phyloP scores from a whole-genome alignment of 1,140 invertebrate genomes.

The Nebria ingens region DNA sequence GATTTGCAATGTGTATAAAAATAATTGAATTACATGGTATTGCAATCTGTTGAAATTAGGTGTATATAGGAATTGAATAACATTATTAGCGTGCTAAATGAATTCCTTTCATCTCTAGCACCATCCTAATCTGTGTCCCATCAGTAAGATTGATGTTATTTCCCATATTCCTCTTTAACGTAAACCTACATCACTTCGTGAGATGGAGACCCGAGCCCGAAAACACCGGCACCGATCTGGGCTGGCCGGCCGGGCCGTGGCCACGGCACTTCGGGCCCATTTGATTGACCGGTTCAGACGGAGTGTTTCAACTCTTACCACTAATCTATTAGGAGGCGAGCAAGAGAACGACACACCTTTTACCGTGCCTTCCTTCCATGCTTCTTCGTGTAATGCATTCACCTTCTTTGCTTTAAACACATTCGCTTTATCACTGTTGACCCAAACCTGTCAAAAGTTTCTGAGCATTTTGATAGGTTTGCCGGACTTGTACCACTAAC shows the following conservation, averaged over 20 bases:
- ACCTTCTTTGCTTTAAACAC: neutral
- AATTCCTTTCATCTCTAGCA: conserved; percentile 7
- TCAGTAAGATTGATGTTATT: conserved; percentile 1
- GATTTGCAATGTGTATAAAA: too few species aligned
- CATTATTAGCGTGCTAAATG: neutral
- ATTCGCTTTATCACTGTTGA: neutral
- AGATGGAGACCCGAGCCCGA: neutral
- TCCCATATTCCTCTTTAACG: neutral
- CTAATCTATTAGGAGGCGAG: conserved; percentile 1
- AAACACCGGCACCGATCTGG: neutral
- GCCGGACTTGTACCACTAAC: too few species aligned
- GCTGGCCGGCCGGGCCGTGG: too few species aligned
- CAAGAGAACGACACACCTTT: too few species aligned
- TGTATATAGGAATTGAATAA: too few species aligned
- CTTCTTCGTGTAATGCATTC: too few species aligned
- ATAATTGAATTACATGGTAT: too few species aligned
- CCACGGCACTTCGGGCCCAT: neutral
- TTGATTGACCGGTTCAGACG: neutral
- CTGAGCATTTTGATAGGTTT: neutral
- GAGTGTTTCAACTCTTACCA: neutral
- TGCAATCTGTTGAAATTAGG: too few species aligned
- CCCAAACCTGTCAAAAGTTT: neutral
- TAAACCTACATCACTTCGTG: neutral
- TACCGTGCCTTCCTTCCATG: too few species aligned
- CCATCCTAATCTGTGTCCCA: conserved; percentile 7